Conservation (phyloP, 1,140 invertebrate species). For the Eueides isabella region DNA sequence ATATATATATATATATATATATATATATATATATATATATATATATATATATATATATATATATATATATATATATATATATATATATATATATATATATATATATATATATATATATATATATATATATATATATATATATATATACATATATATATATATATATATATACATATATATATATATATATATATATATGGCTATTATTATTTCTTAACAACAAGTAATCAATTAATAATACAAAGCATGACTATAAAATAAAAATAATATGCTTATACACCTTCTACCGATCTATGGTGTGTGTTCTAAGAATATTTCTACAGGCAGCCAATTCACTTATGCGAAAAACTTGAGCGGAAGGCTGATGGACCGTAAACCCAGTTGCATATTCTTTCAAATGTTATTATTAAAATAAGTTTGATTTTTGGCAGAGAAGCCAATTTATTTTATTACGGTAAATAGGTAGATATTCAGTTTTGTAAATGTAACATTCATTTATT, state of each 20-base stretch:
- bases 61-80: too few relatives aligned
- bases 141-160: too few relatives aligned
- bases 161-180: too few relatives aligned
- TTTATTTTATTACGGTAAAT: slow-evolving; percentile 26
- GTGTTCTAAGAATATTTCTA: slow-evolving; percentile 39
- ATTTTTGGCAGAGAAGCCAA: slow-evolving; percentile 23
- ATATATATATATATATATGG: too few relatives aligned
- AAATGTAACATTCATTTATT: background rate
- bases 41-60: too few relatives aligned
- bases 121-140: too few relatives aligned
- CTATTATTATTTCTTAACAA: too few relatives aligned
- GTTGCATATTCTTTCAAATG: slow-evolving; percentile 47
- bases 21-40: too few relatives aligned
- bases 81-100: too few relatives aligned
- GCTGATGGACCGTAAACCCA: slow-evolving; percentile 48
- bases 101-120: too few relatives aligned
- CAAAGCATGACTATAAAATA: background rate
- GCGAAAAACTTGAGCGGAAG: slow-evolving; percentile 49
- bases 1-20: too few relatives aligned
- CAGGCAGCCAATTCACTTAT: slow-evolving; percentile 65
- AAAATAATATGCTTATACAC: background rate
- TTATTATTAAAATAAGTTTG: slow-evolving; percentile 36
- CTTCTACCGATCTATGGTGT: background rate
- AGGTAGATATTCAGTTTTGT: background rate
- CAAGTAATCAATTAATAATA: background rate